Evolutionary conservation across 2,888 invertebrate species (phyloP).

Genomic region (Metopia argyrocephala): DNA sequence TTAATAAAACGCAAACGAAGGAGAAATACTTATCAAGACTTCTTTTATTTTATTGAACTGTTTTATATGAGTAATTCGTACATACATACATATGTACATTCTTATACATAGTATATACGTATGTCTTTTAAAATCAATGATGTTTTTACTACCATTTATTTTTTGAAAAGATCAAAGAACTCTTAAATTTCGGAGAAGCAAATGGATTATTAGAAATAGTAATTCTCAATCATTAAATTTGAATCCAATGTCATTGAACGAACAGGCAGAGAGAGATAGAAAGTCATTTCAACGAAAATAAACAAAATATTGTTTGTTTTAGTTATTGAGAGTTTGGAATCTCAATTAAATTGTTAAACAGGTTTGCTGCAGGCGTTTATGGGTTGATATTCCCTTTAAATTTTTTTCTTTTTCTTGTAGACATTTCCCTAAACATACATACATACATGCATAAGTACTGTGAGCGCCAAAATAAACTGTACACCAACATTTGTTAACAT

Average conservation of each 20-base stretch:
- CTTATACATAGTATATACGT: too few relatives aligned
- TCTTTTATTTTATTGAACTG: too few relatives aligned
- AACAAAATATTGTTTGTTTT: not conserved
- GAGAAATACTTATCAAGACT: too few relatives aligned
- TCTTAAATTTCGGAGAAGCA: not conserved
- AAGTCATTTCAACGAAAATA: not conserved
- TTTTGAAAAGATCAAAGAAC: not conserved
- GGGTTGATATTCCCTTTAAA: not conserved
- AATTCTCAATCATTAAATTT: not conserved
- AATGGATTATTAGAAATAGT: not conserved
- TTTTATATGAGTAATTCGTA: too few relatives aligned
- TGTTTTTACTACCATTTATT: too few relatives aligned
- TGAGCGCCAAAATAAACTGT: too few relatives aligned
- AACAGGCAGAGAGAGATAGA: not conserved
- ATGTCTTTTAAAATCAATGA: too few relatives aligned
- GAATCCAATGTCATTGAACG: conserved; percentile 42
- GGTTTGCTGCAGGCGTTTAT: conserved; percentile 40
- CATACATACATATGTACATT: too few relatives aligned
- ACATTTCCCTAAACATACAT: conserved; percentile 12
- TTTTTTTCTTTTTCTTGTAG: not conserved
- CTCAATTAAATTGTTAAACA: conserved; percentile 6
- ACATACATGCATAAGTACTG: not conserved
- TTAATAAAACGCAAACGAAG: not conserved
- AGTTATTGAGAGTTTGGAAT: not conserved
- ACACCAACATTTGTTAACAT: too few relatives aligned